phyloP scores from a whole-genome alignment of 1,140 invertebrate species.

The Meloidogyne chitwoodi region DNA sequence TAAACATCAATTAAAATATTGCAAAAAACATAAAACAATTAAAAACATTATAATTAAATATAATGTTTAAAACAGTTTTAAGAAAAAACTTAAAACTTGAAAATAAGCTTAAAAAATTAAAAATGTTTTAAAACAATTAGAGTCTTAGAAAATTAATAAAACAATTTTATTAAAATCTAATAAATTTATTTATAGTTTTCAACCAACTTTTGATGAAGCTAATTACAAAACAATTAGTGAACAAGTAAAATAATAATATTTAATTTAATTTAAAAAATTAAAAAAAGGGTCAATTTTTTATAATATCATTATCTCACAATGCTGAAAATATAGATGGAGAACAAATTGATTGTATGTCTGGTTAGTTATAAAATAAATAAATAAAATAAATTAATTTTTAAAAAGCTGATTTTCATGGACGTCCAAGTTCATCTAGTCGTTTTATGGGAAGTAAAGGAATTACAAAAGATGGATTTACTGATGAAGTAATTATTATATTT shows the following conservation, averaged over 20 bases:
- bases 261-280: neutral
- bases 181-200: conserved; percentile 30
- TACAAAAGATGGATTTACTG: conserved; percentile 53
- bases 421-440: conserved; percentile 49
- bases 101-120: too few species aligned
- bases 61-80: too few species aligned
- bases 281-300: conserved; percentile 51
- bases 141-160: neutral
- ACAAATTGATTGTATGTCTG: conserved; percentile 42
- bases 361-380: neutral
- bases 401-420: conserved; percentile 57
- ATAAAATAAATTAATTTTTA: conserved; percentile 3
- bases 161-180: neutral
- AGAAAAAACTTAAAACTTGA: too few species aligned
- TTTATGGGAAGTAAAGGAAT: conserved; percentile 59
- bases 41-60: too few species aligned
- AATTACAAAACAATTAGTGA: conserved; percentile 52
- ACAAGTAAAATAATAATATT: conserved; percentile 31
- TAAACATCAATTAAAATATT: neutral
- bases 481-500: conserved; percentile 40
- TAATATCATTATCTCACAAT: conserved; percentile 53
- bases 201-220: conserved; percentile 50
- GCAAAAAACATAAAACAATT: too few species aligned
- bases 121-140: neutral
- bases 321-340: conserved; percentile 51